A percentile compares a stretch with the other conserved stretches of the same genome.
These are phyloP conservation scores for Rhabdophis nuchalis DNA, from an alignment of 2,797 vertebrate genomes.

Conservation along the genomic window DNA sequence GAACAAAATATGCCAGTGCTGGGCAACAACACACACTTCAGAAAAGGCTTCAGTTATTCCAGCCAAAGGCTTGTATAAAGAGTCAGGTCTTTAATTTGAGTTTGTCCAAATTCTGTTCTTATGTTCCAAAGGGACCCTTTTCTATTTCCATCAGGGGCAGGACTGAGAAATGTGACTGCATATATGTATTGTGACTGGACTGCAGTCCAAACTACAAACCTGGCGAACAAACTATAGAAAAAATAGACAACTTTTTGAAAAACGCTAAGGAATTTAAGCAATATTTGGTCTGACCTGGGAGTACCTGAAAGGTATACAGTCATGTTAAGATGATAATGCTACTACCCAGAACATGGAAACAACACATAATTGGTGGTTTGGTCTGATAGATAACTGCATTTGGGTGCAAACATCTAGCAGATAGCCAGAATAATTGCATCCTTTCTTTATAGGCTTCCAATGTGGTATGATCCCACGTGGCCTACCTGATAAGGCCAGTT, in stretches of 20 bases:
- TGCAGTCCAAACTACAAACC: not conserved
- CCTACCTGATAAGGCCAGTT: not conserved
- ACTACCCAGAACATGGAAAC: not conserved
- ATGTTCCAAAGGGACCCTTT: not conserved
- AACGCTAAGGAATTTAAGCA: not conserved
- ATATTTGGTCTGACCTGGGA: not conserved
- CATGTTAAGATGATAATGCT: not conserved
- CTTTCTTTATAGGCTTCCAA: not conserved
- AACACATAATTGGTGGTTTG: not conserved
- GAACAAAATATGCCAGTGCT: not conserved
- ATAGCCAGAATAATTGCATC: not conserved
- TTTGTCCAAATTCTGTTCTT: not conserved
- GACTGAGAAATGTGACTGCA: not conserved
- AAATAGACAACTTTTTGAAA: not conserved
- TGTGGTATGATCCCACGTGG: not conserved
- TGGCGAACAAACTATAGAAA: not conserved
- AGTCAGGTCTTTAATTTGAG: not conserved
- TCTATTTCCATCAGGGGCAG: not conserved
- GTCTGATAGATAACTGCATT: not conserved
- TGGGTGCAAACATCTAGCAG: not conserved
- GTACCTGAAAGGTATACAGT: not conserved
- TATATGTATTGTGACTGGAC: not conserved
- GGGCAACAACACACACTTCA: not conserved
- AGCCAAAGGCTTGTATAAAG: not conserved
- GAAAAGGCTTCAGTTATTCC: not conserved